Evolutionary conservation across 2,888 invertebrate species (phyloP), one percentile per base, ranked within the genome.

Genomic region (Limnephilus marmoratus): DNA sequence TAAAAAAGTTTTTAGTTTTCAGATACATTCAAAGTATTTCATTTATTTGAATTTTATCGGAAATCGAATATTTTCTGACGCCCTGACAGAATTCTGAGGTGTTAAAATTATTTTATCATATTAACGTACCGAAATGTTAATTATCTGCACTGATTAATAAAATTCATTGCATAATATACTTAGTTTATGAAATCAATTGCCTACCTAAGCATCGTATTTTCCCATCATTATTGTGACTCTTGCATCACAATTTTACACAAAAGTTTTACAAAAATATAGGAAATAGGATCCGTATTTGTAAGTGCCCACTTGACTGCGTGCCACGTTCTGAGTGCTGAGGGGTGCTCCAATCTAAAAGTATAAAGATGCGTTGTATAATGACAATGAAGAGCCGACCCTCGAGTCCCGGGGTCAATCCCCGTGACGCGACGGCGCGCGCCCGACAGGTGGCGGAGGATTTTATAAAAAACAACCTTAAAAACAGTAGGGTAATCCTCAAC

Each of bases 391-490:
- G 37, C 81, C 88, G 49, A 91, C 88, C 91, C 92, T 81, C 90
- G 68, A 68, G 24, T 68, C 68, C 68, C 85, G 91, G 90, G 93
- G 93, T 93, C 93, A 93, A 81, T 80, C 80, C 90, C 93, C 93
- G 93, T 93, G 93, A 93, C 93, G 93, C 92, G 93, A 93, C 93
- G 93, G 87, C 80, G 90, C 92, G 92, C 90, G 87, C 90, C 92
- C 91, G 93, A 92, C 92, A 93, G 93, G 93, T 93, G 92, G 93
- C 88, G 88, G 81, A 49, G 81, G 91, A 34, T 80, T 89, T 37
- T 37, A 13, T 24, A 89, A 80, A 89, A 83, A 83, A 83, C 31
- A 49, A 87, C 53, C 87, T 31, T 68, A 31, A 45, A 87, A 86
- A 86, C 86, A 45, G 86, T 86, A 24, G 88, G 88, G 88, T 80